Base-by-base conservation (phyloP, 1,140 invertebrate genomes). In the Drosophila willistoni region DNA sequence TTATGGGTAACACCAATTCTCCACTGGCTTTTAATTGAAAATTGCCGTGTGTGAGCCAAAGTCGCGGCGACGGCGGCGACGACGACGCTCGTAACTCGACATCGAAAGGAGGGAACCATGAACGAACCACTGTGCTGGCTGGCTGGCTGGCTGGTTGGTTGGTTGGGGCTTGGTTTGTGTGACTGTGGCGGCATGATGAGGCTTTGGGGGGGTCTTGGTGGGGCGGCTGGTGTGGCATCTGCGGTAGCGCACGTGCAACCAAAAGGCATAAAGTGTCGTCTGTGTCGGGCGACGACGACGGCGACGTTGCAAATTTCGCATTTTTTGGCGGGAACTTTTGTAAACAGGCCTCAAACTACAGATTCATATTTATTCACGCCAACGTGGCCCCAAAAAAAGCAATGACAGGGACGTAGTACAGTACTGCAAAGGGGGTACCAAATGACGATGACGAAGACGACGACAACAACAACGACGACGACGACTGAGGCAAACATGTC, bases 261-360 rank as follows among this genome's bases (percentile, higher is more conserved):
- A 25, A 42, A 25, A 42, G 71, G 70, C 70, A 83, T 51, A 84
- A 78, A 84, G 73, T 83, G 79, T 83, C 76, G 80, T 73, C 73
- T 66, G 55, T 81, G 44, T 10, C 14, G 36, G 36, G 14, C 42
- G 42, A 44, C 13, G n/a, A 14, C 44, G 44, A 10, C 17, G 44
- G 10, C 44, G 42, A 74, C 77, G 77, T 85, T 85, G 82, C 78
- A 79, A 84, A 76, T 85, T 81, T 84, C 75, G 51, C 64, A 74
- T 72, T 79, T 77, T 84, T 85, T 74, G 81, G 82, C 74, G 82
- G 75, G 71, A 85, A 81, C 68, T 79, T 79, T 85, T 81, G 70
- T 71, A 83, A 83, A 83, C 80, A 83, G 64, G 44, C 64, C 61
- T 44, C 72, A 29, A 34, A 59, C 69, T 68, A 47, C 44, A 44